Percentiles rank a stretch among this genome's conserved stretches.
Conservation (phyloP, 2,797 vertebrate genomes). For the Poeciliopsis paucimaculata region DNA sequence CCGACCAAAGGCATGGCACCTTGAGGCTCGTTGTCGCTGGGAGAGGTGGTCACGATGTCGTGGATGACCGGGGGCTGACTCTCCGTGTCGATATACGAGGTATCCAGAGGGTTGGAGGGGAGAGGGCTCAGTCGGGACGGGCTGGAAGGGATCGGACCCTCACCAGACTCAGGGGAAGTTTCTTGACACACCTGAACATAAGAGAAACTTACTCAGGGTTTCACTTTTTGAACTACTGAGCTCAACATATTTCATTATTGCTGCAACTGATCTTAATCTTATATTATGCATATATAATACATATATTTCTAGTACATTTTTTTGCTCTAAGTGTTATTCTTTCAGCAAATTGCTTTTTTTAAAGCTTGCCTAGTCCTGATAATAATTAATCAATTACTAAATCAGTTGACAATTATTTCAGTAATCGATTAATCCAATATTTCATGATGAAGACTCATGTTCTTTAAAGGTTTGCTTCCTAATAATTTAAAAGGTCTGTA, state of each 20-base stretch:
- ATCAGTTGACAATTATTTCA: too few relatives aligned
- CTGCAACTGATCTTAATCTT: too few relatives aligned
- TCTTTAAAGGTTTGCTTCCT: background rate
- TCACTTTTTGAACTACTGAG: background rate
- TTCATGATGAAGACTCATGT: background rate
- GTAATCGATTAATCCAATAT: background rate
- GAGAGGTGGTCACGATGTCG: constrained; percentile 80
- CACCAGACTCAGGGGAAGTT: constrained; percentile 72
- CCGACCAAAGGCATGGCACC: constrained; percentile 77
- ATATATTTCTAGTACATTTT: too few relatives aligned
- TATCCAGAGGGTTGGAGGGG: constrained; percentile 26
- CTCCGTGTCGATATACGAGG: constrained; percentile 68
- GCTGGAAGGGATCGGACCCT: constrained; percentile 69
- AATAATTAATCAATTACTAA: too few relatives aligned
- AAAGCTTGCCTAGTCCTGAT: too few relatives aligned
- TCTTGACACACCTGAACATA: constrained; percentile 80
- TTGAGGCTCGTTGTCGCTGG: constrained; percentile 77
- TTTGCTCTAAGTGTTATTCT: too few relatives aligned
- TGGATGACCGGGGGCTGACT: constrained; percentile 81
- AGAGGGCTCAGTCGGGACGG: constrained; percentile 60
- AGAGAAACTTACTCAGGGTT: background rate
- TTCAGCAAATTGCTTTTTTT: too few relatives aligned
- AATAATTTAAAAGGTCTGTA: background rate
- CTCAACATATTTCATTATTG: background rate
- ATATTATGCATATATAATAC: too few relatives aligned